These are phyloP conservation scores for Protobothrops flavoviridis DNA, from an alignment of 2,113 vertebrate species.

Conservation along the genomic window DNA sequence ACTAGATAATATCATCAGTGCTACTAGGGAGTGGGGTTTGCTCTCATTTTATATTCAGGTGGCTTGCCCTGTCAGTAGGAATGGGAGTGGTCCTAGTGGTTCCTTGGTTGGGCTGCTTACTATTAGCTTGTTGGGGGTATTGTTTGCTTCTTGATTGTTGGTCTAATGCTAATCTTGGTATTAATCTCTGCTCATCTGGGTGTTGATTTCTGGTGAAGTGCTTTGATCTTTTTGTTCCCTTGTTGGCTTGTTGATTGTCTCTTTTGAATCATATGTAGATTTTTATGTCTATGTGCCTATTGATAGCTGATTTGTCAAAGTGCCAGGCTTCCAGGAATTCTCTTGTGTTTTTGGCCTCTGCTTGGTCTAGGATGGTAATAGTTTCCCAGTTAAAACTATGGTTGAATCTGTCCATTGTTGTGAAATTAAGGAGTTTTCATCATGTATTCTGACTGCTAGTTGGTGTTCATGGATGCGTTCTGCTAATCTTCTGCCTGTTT, in stretches of 20 bases:
- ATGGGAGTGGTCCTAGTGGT: neutral
- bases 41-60: neutral
- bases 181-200: neutral
- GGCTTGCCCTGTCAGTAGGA: neutral
- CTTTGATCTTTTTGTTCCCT: neutral
- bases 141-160: neutral
- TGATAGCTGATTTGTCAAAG: neutral
- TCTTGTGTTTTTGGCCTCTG: neutral
- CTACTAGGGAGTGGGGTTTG: neutral
- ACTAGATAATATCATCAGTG: neutral
- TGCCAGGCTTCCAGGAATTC: neutral
- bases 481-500: neutral
- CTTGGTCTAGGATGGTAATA: neutral
- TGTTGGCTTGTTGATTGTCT: neutral
- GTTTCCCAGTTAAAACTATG: neutral
- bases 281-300: neutral
- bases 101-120: too few species aligned
- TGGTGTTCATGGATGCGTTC: neutral
- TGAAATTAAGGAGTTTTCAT: too few species aligned
- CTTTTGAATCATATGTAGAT: neutral
- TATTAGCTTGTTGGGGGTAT: neutral
- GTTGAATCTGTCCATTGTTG: too few species aligned
- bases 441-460: too few species aligned
- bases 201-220: neutral
- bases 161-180: neutral